These are phyloP conservation scores for Nezara viridula DNA, from an alignment of 2,888 invertebrate genomes.

Conservation along the genomic window DNA sequence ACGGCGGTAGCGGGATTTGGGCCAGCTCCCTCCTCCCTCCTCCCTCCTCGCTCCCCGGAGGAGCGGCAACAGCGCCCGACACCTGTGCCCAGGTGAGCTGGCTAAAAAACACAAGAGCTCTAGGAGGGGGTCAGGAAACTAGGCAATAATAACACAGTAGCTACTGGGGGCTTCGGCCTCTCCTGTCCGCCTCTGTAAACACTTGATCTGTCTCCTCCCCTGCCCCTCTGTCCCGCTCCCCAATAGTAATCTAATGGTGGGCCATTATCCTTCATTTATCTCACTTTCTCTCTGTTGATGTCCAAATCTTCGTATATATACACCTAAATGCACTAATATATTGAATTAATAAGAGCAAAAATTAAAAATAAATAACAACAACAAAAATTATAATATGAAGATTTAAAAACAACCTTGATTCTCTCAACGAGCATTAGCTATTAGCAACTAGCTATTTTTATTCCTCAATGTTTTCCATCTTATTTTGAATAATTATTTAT, in stretches of 20 bases:
- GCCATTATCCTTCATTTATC: not conserved
- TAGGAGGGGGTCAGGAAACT: conserved; percentile 48
- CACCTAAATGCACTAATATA: too few relatives aligned
- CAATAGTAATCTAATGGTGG: not conserved
- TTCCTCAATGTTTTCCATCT: too few relatives aligned
- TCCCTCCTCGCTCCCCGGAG: not conserved
- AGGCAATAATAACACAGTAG: conserved; percentile 48
- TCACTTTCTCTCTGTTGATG: too few relatives aligned
- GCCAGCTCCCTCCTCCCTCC: not conserved
- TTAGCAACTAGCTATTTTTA: too few relatives aligned
- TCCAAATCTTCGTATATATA: too few relatives aligned
- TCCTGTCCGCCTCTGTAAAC: not conserved
- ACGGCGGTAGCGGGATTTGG: conserved; percentile 39
- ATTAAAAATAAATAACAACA: too few relatives aligned
- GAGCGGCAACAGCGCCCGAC: conserved; percentile 44
- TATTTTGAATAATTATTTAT: too few relatives aligned
- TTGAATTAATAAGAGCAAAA: too few relatives aligned
- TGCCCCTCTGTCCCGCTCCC: not conserved
- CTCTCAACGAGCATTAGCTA: too few relatives aligned
- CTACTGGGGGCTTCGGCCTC: conserved; percentile 45
- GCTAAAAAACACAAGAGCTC: not conserved
- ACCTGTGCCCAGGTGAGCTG: conserved; percentile 46
- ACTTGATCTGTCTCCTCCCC: conserved; percentile 1
- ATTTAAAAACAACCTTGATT: too few relatives aligned
- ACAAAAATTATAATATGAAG: too few relatives aligned